Base-by-base conservation (phyloP, 2,888 invertebrate genomes). In the Hipparchia semele region DNA sequence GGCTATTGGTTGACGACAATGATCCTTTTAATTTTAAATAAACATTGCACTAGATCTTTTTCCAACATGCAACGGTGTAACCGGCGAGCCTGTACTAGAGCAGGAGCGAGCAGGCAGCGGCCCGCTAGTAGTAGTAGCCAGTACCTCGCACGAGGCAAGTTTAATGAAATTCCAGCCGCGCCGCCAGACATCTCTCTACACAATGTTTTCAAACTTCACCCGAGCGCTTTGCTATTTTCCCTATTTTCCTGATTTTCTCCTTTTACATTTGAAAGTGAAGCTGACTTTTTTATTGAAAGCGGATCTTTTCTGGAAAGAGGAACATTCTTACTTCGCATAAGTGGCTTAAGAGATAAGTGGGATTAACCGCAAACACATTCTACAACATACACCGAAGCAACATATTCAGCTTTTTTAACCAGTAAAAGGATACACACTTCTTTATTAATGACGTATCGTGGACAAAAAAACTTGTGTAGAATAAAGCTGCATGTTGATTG, bases 131-230 rank as follows among this genome's bases (percentile, higher is more conserved):
- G 39, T 39, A 39, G 58, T 70, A 62, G n/a, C 72, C 87, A 85
- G 65, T 12, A 49, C 51, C 53, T 62, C 65, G 49, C 23, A 87
- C 88, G 89, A 88, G 87, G 82, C 84, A 88, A 88, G 80, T 89
- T 89, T 88, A 89, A 89, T 89, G 89, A 89, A 89, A 89, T 89
- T 89, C 87, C 86, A 84, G 83, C 80, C 75, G 77, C 81, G 12
- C 69, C 59, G 69, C 82, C 79, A 78, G 82, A 79, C 75, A 79
- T 66, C 64, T 70, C 62, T 64, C 68, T 80, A 79, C 77, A 72
- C 78, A 69, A 72, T 77, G 68, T 79, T 78, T 81, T 81, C 76
- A 77, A 79, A 80, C 80, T 79, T 78, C 79, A 75, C 76, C 66
- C 77, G 72, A 76, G 69, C 71, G 62, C 70, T 68, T 54, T 51